These are phyloP conservation scores for Pantherophis alleghaniensis DNA, from an alignment of 2,797 vertebrate genomes.

Conservation along the genomic window DNA sequence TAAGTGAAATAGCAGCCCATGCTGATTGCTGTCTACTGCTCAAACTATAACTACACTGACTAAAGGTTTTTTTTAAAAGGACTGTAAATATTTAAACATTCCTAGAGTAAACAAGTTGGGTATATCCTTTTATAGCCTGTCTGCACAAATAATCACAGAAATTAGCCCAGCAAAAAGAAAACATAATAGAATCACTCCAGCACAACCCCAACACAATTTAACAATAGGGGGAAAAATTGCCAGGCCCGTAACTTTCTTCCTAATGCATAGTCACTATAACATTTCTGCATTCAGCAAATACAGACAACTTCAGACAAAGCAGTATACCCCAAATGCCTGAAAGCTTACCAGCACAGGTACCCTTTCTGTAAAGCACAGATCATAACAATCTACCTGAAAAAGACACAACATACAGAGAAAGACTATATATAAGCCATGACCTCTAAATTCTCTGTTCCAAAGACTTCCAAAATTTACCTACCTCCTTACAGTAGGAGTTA, in stretches of 20 bases:
- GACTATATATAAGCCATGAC: background rate
- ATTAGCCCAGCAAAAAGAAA: background rate
- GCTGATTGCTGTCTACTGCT: background rate
- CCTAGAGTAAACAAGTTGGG: background rate
- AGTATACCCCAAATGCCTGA: background rate
- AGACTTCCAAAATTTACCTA: background rate
- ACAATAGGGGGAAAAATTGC: background rate
- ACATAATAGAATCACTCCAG: background rate
- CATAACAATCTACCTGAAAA: background rate
- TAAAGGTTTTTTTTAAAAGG: background rate
- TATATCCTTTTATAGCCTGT: background rate
- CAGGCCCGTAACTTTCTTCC: background rate
- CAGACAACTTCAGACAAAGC: background rate
- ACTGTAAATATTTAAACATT: background rate
- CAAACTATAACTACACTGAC: background rate
- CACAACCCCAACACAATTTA: background rate
- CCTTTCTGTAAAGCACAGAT: background rate
- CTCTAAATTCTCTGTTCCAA: background rate
- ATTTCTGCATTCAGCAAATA: background rate
- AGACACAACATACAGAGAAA: background rate
- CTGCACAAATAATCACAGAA: background rate
- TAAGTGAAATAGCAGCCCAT: background rate
- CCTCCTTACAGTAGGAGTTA: background rate
- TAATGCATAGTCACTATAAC: background rate
- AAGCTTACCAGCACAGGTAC: background rate